Base-by-base conservation (phyloP, 2,888 invertebrate genomes). In the Amphipoea lucens region DNA sequence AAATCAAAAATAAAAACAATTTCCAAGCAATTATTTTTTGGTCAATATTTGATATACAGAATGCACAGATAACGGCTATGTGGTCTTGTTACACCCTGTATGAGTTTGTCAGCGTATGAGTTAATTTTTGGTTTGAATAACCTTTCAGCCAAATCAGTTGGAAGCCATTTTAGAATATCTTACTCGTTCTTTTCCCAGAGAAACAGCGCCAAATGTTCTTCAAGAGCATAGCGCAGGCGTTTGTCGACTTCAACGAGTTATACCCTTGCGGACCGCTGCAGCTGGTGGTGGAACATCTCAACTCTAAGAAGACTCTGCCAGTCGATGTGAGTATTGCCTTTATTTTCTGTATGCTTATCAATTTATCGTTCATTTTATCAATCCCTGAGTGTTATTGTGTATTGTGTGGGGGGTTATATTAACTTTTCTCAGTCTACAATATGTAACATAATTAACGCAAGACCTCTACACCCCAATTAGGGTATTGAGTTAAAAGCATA, bases 201-300 rank as follows among this genome's bases (percentile, higher is more conserved):
- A 97, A 97, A 84, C 97, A 98, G 68, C 97, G 98, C 20, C 97
- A 98, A 88, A 98, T 98, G 94, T 99, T 99, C 93, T 99, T 99
- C 97, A 98, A 98, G 94, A 99, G 99, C 90, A 98, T 99, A 83
- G 98, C 99, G 0, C 98, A 98, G 91, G 99, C 99, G 1, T 97
- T 99, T 88, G 98, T 99, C 42, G 99, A 99, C 95, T 99, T 99
- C 96, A 98, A 98, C 92, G 99, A 99, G 95, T 95, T 99, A 78
- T 99, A 99, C 93, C 99, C 99, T 4, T 98, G 99, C 81, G 99
- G 99, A 14, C 99, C 99, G 20, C 97, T 99, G 82, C 99, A 99
- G 93, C 97, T 99, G 88, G 97, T 99, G 51, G 97, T 99, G 29
- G 99, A 99, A 79, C 96, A 97, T 79, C 92, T 96, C 79, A 97